A percentile compares a stretch with the other conserved stretches of the same genome.
phyloP scores from a whole-genome alignment of 53 echinoderm and acorn worm species.

The Luidia sarsii region DNA sequence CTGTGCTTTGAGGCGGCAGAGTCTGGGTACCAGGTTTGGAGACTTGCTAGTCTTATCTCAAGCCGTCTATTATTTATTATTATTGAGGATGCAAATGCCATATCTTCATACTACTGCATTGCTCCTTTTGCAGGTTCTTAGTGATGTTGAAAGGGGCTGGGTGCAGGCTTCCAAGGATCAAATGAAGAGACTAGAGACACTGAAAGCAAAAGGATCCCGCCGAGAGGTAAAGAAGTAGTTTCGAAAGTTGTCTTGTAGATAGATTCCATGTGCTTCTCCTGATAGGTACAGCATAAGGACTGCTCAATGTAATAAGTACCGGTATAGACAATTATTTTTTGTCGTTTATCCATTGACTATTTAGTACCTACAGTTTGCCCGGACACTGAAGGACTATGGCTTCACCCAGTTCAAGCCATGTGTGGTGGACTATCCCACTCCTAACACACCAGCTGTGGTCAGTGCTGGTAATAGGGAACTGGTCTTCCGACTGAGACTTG shows the following conservation, averaged over 20 bases:
- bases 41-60: too few species aligned
- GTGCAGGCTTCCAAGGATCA: slow-evolving; percentile 75
- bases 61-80: too few species aligned
- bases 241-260: too few species aligned
- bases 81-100: too few species aligned
- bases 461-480: slow-evolving; percentile 89
- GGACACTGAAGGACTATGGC: slow-evolving; percentile 92
- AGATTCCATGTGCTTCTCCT: too few species aligned
- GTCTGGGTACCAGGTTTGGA: too few species aligned
- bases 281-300: too few species aligned
- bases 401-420: slow-evolving; percentile 89
- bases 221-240: slow-evolving; percentile 96
- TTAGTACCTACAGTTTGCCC: slow-evolving; percentile 87
- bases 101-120: too few species aligned
- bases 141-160: slow-evolving; percentile 90
- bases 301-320: too few species aligned
- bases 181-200: slow-evolving; percentile 69
- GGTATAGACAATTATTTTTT: too few species aligned
- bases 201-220: slow-evolving; percentile 82
- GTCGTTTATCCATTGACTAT: not conserved
- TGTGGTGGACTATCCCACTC: slow-evolving; percentile 76
- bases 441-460: slow-evolving; percentile 73
- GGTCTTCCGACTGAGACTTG: slow-evolving; percentile 68
- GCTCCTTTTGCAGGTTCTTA: slow-evolving; percentile 59
- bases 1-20: too few species aligned